Conservation (phyloP, 2,797 vertebrate genomes). For the Gadopsis bispinosus region DNA sequence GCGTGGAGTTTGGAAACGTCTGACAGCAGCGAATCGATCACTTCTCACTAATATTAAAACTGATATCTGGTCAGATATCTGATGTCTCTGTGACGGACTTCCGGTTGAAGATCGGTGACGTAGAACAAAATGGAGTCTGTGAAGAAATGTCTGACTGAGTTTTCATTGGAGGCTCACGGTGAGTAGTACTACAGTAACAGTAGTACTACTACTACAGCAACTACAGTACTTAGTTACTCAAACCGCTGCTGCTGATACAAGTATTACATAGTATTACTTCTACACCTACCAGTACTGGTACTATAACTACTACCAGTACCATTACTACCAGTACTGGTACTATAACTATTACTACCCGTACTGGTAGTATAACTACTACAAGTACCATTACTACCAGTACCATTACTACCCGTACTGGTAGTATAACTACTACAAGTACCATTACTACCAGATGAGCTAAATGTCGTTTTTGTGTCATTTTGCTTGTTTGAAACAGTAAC, state of each 20-base stretch:
- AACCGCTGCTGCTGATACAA: background rate
- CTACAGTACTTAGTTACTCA: background rate
- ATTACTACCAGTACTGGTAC: too few species aligned
- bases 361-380: background rate
- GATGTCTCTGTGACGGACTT: background rate
- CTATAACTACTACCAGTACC: too few species aligned
- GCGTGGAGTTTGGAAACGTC: background rate
- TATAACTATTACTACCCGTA: too few species aligned
- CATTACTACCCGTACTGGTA: background rate
- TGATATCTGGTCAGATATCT: background rate
- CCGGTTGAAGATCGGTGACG: conserved; percentile 8
- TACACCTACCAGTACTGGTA: background rate
- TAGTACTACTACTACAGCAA: background rate
- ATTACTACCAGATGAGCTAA: too few species aligned
- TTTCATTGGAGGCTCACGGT: conserved; percentile 82
- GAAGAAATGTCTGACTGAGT: conserved; percentile 68
- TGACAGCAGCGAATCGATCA: background rate
- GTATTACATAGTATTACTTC: background rate
- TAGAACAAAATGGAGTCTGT: conserved; percentile 69
- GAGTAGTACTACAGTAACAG: conserved; percentile 36
- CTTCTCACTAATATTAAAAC: background rate
- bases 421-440: too few species aligned
- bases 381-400: background rate
- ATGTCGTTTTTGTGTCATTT: too few species aligned
- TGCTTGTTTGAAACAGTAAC: too few species aligned